Percentiles rank a stretch among this genome's conserved stretches.
These are phyloP conservation scores for Cataglyphis altisquamis DNA, from an alignment of 2,888 invertebrate species.

Conservation along the genomic window DNA sequence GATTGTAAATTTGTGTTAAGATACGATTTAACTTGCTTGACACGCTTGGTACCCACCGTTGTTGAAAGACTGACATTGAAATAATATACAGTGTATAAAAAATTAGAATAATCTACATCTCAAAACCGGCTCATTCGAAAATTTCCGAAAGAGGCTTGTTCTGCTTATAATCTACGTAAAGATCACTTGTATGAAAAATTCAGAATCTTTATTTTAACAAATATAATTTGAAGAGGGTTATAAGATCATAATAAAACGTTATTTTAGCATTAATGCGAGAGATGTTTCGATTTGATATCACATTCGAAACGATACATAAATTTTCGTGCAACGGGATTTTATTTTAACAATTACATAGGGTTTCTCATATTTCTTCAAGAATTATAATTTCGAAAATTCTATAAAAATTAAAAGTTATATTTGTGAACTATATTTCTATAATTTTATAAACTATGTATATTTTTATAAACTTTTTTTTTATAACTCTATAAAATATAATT, in stretches of 20 bases:
- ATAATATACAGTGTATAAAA: not conserved
- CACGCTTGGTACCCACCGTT: not conserved
- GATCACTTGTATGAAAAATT: not conserved
- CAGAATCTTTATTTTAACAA: not conserved
- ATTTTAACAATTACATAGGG: not conserved
- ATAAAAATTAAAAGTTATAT: no score
- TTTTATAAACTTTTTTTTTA: not conserved
- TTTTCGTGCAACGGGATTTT: not conserved
- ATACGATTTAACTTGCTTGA: conserved; percentile 35
- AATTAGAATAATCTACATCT: conserved; percentile 2
- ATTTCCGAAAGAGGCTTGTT: not conserved
- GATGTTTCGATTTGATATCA: not conserved
- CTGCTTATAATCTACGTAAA: not conserved
- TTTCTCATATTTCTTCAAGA: not conserved
- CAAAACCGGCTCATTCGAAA: conserved; percentile 6
- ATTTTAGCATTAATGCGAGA: not conserved
- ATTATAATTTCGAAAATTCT: not conserved
- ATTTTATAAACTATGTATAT: not conserved
- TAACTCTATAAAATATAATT: not conserved
- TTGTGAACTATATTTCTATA: not conserved
- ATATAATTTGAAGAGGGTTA: not conserved
- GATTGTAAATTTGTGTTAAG: not conserved
- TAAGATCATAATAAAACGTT: not conserved
- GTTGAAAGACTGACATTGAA: conserved; percentile 18
- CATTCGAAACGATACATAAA: not conserved